Evolutionary conservation across 1,140 invertebrate genomes (phyloP).

Genomic region (Medauroidea extradentata): DNA sequence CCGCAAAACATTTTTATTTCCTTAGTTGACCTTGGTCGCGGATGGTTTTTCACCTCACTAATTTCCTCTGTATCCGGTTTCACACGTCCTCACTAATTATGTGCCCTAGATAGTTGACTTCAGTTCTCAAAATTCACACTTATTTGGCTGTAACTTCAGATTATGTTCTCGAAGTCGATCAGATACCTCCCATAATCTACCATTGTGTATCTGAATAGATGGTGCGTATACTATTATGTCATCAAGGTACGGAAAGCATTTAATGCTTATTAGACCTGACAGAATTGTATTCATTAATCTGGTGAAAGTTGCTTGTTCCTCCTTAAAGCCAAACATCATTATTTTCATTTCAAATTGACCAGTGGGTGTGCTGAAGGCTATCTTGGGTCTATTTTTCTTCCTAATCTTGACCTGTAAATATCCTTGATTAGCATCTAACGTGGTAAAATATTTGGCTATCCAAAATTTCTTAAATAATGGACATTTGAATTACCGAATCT

Average conservation of each 20-base stretch:
- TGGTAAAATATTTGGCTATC: slow-evolving; percentile 37
- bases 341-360: slow-evolving; percentile 38
- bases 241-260: slow-evolving; percentile 43
- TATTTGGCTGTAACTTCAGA: slow-evolving; percentile 27
- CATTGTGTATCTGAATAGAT: slow-evolving; percentile 34
- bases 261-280: slow-evolving; percentile 26
- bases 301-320: slow-evolving; percentile 28
- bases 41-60: slow-evolving; percentile 24
- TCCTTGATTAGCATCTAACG: slow-evolving; percentile 44
- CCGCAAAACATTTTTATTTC: slow-evolving; percentile 32
- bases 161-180: slow-evolving; percentile 16
- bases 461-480: slow-evolving; percentile 38
- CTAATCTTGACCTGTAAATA: slow-evolving; percentile 48
- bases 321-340: slow-evolving; percentile 35
- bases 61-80: slow-evolving; percentile 27
- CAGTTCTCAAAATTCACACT: slow-evolving; percentile 25
- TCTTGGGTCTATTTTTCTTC: slow-evolving; percentile 39
- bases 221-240: slow-evolving; percentile 40
- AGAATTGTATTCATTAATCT: slow-evolving; percentile 37
- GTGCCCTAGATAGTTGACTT: slow-evolving; percentile 25
- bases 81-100: slow-evolving; percentile 3
- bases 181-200: slow-evolving; percentile 24
- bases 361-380: slow-evolving; percentile 41
- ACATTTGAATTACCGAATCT: too few species aligned
- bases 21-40: slow-evolving; percentile 25